phyloP scores from a whole-genome alignment of 2,888 invertebrate genomes.

The Nomada flava region DNA sequence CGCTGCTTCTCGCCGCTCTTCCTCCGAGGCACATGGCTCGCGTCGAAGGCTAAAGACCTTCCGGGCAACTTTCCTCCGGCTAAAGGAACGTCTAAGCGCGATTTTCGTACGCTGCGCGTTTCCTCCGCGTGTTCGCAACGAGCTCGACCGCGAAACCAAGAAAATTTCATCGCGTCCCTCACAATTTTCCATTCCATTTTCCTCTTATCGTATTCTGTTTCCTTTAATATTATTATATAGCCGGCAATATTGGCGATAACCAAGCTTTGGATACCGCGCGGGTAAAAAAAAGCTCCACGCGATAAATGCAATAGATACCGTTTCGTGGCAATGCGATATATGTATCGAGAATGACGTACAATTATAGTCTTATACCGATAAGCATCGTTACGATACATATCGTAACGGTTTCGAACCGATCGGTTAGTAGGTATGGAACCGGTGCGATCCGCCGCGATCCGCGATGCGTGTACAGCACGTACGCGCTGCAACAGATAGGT shows the following conservation, averaged over 20 bases:
- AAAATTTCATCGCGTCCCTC: too few relatives aligned
- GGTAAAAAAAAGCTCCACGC: constrained; percentile 21
- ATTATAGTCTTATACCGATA: constrained; percentile 34
- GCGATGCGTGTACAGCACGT: constrained; percentile 32
- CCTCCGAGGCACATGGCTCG: constrained; percentile 58
- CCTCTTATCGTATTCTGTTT: too few relatives aligned
- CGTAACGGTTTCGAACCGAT: constrained; percentile 57
- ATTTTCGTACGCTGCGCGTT: neutral
- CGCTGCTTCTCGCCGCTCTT: constrained; percentile 68
- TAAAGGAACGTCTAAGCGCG: neutral
- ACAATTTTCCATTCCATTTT: too few relatives aligned
- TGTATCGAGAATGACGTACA: constrained; percentile 34
- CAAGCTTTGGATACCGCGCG: neutral
- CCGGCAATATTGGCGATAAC: neutral
- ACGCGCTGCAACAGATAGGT: constrained; percentile 49
- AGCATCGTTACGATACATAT: constrained; percentile 51
- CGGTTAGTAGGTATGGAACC: constrained; percentile 38
- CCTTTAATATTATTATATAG: too few relatives aligned
- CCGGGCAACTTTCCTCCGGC: constrained; percentile 40
- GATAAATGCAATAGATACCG: constrained; percentile 17
- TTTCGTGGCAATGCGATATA: constrained; percentile 11
- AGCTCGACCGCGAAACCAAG: neutral
- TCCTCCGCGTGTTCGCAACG: neutral
- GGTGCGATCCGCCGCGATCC: neutral
- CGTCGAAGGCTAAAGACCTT: constrained; percentile 65